Percentiles rank a stretch among this genome's conserved stretches.
These are phyloP conservation scores for Lithophane ornitopus DNA, from an alignment of 2,888 invertebrate species.

Conservation along the genomic window DNA sequence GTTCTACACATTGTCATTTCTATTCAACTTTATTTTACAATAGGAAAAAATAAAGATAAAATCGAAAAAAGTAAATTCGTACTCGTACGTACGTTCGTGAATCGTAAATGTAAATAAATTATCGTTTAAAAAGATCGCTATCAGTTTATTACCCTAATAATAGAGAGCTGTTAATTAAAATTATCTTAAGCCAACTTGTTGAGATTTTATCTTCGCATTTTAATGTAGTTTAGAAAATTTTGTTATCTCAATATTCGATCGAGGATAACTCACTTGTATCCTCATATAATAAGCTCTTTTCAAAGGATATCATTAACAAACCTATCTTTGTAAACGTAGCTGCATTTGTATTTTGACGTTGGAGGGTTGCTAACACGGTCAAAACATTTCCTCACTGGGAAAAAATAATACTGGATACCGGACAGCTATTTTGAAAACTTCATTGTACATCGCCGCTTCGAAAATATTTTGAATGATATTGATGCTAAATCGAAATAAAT, in stretches of 20 bases:
- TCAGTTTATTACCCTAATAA: slow-evolving; percentile 17
- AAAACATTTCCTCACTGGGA: background rate
- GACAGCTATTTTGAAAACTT: background rate
- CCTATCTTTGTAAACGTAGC: slow-evolving; percentile 36
- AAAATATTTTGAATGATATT: background rate
- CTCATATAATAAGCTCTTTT: background rate
- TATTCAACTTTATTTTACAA: slow-evolving; percentile 5
- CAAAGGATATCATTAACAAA: background rate
- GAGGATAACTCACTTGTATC: background rate
- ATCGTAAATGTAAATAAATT: slow-evolving; percentile 2
- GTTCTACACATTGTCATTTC: slow-evolving; percentile 68
- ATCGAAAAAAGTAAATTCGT: slow-evolving; percentile 9
- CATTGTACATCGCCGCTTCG: background rate
- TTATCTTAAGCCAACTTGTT: slow-evolving; percentile 28
- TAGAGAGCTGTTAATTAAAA: slow-evolving; percentile 38
- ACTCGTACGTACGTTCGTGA: background rate
- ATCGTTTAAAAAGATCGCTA: slow-evolving; percentile 57
- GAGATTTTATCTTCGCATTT: slow-evolving; percentile 22
- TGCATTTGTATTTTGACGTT: slow-evolving; percentile 32
- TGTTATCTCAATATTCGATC: slow-evolving; percentile 1
- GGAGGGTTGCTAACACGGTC: slow-evolving; percentile 21
- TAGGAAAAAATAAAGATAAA: slow-evolving; percentile 11
- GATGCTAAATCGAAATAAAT: background rate
- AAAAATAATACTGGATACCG: background rate
- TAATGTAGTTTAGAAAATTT: slow-evolving; percentile 4